A percentile compares a stretch with the other conserved stretches of the same genome.
Conservation (phyloP, 2,888 invertebrate species). For the Camponotus fellah region DNA sequence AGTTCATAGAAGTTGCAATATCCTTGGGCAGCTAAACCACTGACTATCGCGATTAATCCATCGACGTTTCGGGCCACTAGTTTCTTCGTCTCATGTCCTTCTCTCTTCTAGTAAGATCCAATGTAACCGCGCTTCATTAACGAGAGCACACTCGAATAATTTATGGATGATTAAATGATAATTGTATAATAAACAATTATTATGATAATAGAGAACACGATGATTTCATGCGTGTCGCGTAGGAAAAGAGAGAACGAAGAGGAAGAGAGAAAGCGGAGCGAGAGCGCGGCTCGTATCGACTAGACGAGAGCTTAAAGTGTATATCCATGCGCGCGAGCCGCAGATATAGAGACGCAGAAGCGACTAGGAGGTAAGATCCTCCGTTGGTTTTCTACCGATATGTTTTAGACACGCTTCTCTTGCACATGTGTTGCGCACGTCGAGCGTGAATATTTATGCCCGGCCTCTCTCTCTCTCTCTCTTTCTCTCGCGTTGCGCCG, state of each 20-base stretch:
- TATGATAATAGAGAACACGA: neutral
- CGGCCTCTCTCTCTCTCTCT: slow-evolving; percentile 77
- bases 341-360: slow-evolving; percentile 61
- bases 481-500: slow-evolving; percentile 68
- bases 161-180: neutral
- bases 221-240: neutral
- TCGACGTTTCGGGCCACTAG: slow-evolving; percentile 67
- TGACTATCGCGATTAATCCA: slow-evolving; percentile 82
- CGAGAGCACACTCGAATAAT: neutral
- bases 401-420: slow-evolving; percentile 76
- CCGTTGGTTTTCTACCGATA: slow-evolving; percentile 37
- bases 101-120: slow-evolving; percentile 32
- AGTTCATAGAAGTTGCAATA: slow-evolving; percentile 38
- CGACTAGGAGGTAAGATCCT: slow-evolving; percentile 66
- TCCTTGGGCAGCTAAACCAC: slow-evolving; percentile 77
- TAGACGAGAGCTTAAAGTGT: slow-evolving; percentile 50
- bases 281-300: slow-evolving; percentile 52
- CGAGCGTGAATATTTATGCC: slow-evolving; percentile 81
- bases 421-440: slow-evolving; percentile 80
- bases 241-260: neutral
- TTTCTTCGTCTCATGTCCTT: slow-evolving; percentile 42
- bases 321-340: slow-evolving; percentile 56
- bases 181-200: slow-evolving; percentile 24
- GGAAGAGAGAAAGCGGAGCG: slow-evolving; percentile 12
- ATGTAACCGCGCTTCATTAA: neutral